A percentile compares a stretch with the other conserved stretches of the same genome.
These are phyloP conservation scores for Zosterops lateralis DNA, from an alignment of 2,113 vertebrate species.

Conservation along the genomic window DNA sequence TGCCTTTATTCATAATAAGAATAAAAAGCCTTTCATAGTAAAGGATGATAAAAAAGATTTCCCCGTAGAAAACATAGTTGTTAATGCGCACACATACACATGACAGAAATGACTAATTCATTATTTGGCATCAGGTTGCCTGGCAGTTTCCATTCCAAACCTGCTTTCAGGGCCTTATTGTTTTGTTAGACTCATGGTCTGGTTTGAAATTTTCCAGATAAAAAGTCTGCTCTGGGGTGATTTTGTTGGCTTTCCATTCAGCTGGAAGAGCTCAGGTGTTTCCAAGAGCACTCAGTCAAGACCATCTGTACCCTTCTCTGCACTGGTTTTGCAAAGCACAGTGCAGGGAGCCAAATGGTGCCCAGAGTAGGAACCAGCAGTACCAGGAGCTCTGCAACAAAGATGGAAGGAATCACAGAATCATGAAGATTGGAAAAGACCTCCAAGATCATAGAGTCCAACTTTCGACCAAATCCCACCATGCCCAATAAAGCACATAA, in stretches of 20 bases:
- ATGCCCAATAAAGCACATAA: not conserved
- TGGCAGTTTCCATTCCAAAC: not conserved
- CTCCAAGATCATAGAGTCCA: not conserved
- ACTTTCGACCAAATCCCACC: not conserved
- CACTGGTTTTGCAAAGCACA: not conserved
- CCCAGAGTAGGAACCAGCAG: not conserved
- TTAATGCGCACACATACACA: not conserved
- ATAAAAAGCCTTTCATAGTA: not conserved
- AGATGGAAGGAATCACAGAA: not conserved
- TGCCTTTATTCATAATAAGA: not conserved
- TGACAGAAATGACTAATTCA: not conserved
- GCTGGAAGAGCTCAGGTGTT: not conserved
- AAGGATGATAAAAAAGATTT: not conserved
- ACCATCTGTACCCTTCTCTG: not conserved
- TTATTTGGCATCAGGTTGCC: not conserved
- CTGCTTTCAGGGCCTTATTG: not conserved
- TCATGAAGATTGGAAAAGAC: not conserved
- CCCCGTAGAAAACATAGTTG: not conserved
- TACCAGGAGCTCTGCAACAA: not conserved
- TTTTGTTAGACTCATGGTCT: not conserved
- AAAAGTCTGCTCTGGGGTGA: not conserved
- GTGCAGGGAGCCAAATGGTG: not conserved
- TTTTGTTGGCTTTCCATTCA: not conserved
- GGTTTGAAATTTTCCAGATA: not conserved
- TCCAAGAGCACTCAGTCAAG: not conserved